Base-by-base conservation (phyloP, 2,888 invertebrate genomes). In the Chrysina gloriosa region DNA sequence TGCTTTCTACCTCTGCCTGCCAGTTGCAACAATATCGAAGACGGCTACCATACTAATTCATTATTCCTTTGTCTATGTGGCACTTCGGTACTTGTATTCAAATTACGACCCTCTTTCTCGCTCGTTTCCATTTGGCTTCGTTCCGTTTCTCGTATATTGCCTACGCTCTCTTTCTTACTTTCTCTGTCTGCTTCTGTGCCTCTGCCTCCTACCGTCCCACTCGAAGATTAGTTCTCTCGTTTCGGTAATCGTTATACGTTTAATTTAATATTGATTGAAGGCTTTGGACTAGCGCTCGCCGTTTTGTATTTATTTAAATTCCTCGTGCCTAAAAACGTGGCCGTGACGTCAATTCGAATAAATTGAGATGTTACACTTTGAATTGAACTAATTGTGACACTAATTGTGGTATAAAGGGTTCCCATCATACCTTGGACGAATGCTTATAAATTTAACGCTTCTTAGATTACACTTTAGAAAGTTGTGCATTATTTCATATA, bases 41-140 rank as follows among this genome's bases (percentile, higher is more conserved):
- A 72, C 71, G 71, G 71, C 70, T 71, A 70, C 73, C 65, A 70
- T 71, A 70, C 71, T 70, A 73, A 73, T 73, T 73, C 73, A 73
- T 73, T 73, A 73, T 70, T 68, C 61, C 73, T 71, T 69, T 70
- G 66, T 66, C 66, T 66, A 54, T 66, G 54, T 56, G 66, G 66
- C 66, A 66, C 66, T 66, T 58, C 54, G 56, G 54, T 66, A 58
- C 56, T 66, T 66, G 66, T 66, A 66, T 66, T 66, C 56, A 66
- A 66, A 66, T 66, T 66, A 66, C 66, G 58, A 27, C 25, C 42
- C 58, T 61, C 58, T 42, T 61, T 61, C 58, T 61, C 58, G 42
- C 42, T 39, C 36, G 21, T 11, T 61, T 42, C 42, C 16, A 23
- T 25, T 42, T 7, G 7, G 14, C 27, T 27, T 61, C 42, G 4